Evolutionary conservation across 2,113 vertebrate genomes (phyloP).

Genomic region (Perognathus longimembris): DNA sequence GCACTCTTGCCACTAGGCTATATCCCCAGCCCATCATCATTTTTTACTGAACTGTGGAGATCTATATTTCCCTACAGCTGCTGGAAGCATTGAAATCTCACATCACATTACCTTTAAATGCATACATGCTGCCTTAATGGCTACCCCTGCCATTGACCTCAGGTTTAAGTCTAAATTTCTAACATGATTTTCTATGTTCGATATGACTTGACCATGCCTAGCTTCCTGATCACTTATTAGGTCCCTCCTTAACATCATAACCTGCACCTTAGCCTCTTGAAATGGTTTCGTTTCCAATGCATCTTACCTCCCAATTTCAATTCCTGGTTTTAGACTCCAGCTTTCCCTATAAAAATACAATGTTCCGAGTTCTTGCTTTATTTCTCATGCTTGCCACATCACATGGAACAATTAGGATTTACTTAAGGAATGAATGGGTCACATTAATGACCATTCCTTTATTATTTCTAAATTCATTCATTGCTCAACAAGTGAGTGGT

Average conservation of each 20-base stretch:
- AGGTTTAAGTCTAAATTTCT: constrained; percentile 2
- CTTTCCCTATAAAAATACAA: background rate
- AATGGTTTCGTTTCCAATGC: background rate
- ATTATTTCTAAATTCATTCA: constrained; percentile 14
- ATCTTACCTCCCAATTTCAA: background rate
- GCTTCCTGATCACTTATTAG: background rate
- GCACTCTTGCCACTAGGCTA: no score
- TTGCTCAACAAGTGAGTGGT: background rate
- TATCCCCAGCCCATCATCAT: no score
- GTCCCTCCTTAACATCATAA: background rate
- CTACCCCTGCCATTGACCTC: background rate
- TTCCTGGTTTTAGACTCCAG: background rate
- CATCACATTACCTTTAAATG: background rate
- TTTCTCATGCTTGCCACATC: background rate
- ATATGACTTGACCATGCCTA: no score
- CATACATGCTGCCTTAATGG: background rate
- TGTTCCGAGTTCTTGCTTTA: background rate
- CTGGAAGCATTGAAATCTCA: background rate
- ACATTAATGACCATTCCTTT: background rate
- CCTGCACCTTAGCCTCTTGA: background rate
- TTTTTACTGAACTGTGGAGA: background rate
- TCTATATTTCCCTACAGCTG: background rate
- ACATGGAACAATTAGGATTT: background rate
- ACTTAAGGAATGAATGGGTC: background rate
- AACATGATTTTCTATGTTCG: background rate